phyloP scores from a whole-genome alignment of 2,797 vertebrate species.

The Channa striata region DNA sequence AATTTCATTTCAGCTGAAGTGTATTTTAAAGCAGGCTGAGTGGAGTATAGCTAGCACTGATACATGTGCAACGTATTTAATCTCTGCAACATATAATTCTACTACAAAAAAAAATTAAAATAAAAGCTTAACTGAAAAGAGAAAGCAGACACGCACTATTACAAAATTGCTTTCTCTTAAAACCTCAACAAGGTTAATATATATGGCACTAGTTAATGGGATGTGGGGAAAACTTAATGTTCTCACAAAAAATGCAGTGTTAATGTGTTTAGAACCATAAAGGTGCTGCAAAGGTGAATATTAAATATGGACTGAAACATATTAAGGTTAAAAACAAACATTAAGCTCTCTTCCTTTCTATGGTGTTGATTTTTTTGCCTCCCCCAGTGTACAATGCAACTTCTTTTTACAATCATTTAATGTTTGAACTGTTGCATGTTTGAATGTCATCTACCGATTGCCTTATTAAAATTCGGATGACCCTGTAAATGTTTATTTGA shows the following conservation, averaged over 20 bases:
- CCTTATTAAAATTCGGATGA: conserved; percentile 69
- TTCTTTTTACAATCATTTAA: conserved; percentile 67
- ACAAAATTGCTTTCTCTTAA: conserved; percentile 45
- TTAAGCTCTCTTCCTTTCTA: conserved; percentile 58
- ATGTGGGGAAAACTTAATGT: conserved; percentile 31
- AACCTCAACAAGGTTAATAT: conserved; percentile 52
- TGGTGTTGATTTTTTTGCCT: conserved; percentile 41
- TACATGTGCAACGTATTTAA: conserved; percentile 47
- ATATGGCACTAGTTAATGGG: conserved; percentile 74
- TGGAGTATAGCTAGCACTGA: conserved; percentile 45
- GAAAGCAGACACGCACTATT: conserved; percentile 33
- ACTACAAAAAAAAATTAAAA: conserved; percentile 48
- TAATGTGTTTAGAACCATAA: conserved; percentile 62
- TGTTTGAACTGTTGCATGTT: conserved; percentile 62
- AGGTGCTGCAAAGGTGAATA: conserved; percentile 59
- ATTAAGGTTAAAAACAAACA: conserved; percentile 44
- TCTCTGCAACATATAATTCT: conserved; percentile 25
- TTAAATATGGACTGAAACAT: conserved; percentile 58
- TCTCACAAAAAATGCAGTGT: conserved; percentile 46
- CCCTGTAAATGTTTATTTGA: conserved; percentile 67
- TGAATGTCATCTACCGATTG: conserved; percentile 78
- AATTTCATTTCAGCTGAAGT: conserved; percentile 36
- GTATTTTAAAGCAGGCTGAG: conserved; percentile 39
- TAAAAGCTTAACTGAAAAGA: conserved; percentile 46
- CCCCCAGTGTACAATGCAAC: conserved; percentile 44